Base-by-base conservation (phyloP, 2,113 vertebrate genomes). In the Stercorarius parasiticus region DNA sequence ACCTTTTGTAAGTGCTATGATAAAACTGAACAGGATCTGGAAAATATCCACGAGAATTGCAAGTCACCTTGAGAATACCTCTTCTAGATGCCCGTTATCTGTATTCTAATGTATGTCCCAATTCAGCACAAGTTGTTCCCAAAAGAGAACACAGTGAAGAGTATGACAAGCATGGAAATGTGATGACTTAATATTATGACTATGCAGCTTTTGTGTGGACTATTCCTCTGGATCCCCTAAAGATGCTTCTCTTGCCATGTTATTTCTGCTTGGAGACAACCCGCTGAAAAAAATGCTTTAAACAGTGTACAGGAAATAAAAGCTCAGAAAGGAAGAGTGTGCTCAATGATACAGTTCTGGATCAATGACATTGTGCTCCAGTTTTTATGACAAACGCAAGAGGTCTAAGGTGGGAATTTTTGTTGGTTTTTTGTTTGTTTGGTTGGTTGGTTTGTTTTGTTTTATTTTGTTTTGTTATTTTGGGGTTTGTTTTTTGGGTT, bases 1-100 rank as follows among this genome's bases (percentile, higher is more conserved):
- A 95, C 72, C 72, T 96, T 95, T 94, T 71, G 55, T n/a, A 86
- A 97, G 50, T 32, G 19, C 50, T 67, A 47, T 66, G 80, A 83
- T 90, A 96, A 97, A 97, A 92, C 22, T 1, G 3, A 86, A 34
- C 49, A 43, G 12, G 64, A 62, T 55, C 80, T 84, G 59, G 59
- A 95, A 88, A 79, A 70, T 17, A 90, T 14, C 52, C 45, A 9
- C 0, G 0, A 62, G 59, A 78, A 73, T 70, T 13, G 10, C 20
- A 84, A 43, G 30, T 92, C 71, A 95, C 76, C 47, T 86, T 96
- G 58, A 91, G n/a, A 72, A 66, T 11, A 34, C 10, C 8, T 34
- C 21, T 77, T 95, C 88, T 65, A 81, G 49, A 80, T 69, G 29
- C 4, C 11, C 15, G 5, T 72, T 90, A 23, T 32, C 26, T 52